Evolutionary conservation across 1,140 invertebrate genomes (phyloP).

Genomic region (Acromyrmex charruanus): DNA sequence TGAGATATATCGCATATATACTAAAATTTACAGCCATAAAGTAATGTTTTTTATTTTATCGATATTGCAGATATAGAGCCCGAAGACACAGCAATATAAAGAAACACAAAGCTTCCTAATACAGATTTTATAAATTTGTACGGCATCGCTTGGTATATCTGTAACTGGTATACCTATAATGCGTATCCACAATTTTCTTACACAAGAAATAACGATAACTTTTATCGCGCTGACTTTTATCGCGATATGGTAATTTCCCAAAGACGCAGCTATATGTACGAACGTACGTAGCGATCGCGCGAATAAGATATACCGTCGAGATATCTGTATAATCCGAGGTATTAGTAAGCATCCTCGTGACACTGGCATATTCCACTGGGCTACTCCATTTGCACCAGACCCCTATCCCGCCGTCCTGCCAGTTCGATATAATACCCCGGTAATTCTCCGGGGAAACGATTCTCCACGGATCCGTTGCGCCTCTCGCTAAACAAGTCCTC

Average conservation of each 20-base stretch:
- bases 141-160: not conserved
- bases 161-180: not conserved
- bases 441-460: slow-evolving; percentile 83
- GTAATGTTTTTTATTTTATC: not conserved
- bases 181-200: slow-evolving; percentile 52
- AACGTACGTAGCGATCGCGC: slow-evolving; percentile 67
- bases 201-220: slow-evolving; percentile 46
- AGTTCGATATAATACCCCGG: slow-evolving; percentile 84
- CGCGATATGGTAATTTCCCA: slow-evolving; percentile 71
- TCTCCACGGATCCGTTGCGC: slow-evolving; percentile 83
- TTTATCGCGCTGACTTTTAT: slow-evolving; percentile 57
- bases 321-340: slow-evolving; percentile 77
- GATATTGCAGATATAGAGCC: not conserved
- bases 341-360: slow-evolving; percentile 78
- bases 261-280: slow-evolving; percentile 54
- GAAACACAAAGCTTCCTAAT: not conserved
- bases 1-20: not conserved
- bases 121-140: not conserved
- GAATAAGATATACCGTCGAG: slow-evolving; percentile 76
- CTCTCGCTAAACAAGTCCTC: slow-evolving; percentile 80
- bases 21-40: slow-evolving; percentile 21
- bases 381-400: slow-evolving; percentile 76
- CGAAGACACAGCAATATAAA: not conserved
- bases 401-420: slow-evolving; percentile 77
- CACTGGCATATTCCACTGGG: slow-evolving; percentile 76